These are phyloP conservation scores for Sandelia bainsii DNA, from an alignment of 2,797 vertebrate genomes.

Conservation along the genomic window DNA sequence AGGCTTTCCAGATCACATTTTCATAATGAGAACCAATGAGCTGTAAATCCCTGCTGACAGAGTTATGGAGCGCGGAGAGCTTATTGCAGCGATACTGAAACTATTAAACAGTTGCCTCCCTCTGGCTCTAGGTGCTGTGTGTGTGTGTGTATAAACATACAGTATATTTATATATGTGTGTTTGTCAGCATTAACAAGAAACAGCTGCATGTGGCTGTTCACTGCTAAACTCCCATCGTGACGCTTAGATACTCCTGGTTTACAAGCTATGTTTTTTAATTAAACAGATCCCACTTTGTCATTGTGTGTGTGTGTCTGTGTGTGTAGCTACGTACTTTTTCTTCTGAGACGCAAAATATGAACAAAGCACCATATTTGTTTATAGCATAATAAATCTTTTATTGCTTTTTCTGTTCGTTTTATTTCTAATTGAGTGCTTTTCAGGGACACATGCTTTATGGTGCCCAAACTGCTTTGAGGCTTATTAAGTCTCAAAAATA, in stretches of 20 bases:
- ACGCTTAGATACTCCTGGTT: slow-evolving; percentile 30
- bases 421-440: slow-evolving; percentile 8
- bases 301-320: no score
- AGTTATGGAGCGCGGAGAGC: slow-evolving; percentile 67
- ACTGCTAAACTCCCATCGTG: slow-evolving; percentile 22
- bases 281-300: slow-evolving; percentile 24
- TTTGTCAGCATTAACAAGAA: slow-evolving; percentile 61
- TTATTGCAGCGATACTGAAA: slow-evolving; percentile 67
- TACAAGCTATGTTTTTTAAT: slow-evolving; percentile 51
- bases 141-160: slow-evolving; percentile 21
- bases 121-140: slow-evolving; percentile 24
- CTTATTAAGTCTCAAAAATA: no score
- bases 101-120: slow-evolving; percentile 59
- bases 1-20: slow-evolving; percentile 76
- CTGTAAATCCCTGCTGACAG: slow-evolving; percentile 80
- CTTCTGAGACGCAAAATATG: background rate
- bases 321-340: background rate
- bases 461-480: no score
- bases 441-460: background rate
- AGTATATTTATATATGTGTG: slow-evolving; percentile 24
- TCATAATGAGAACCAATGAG: slow-evolving; percentile 82
- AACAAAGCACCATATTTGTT: slow-evolving; percentile 26
- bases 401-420: slow-evolving; percentile 1
- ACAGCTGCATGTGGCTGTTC: slow-evolving; percentile 39
- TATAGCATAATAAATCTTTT: slow-evolving; percentile 18